phyloP scores from a whole-genome alignment of 2,113 vertebrate species.

The Genyomyrus donnyi region DNA sequence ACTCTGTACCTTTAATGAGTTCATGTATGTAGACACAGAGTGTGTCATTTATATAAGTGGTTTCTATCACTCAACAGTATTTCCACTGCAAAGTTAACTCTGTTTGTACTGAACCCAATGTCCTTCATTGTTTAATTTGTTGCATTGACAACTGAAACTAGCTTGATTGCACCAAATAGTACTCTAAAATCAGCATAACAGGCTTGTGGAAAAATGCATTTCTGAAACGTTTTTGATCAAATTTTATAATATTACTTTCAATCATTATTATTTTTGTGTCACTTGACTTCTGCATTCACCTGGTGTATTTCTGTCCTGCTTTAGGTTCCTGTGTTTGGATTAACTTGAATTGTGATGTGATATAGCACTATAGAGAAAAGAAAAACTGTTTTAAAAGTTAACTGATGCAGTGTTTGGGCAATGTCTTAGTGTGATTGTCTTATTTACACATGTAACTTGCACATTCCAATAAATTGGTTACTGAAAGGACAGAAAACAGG shows the following conservation, averaged over 20 bases:
- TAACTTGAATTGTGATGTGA: background rate
- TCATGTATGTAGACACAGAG: background rate
- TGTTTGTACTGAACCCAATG: background rate
- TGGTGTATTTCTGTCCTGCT: background rate
- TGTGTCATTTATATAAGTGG: background rate
- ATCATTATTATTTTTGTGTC: background rate
- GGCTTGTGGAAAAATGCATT: background rate
- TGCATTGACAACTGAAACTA: background rate
- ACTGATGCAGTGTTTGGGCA: background rate
- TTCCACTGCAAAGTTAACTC: background rate
- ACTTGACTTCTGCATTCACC: background rate
- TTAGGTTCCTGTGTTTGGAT: background rate
- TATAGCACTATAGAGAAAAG: background rate
- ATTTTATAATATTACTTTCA: background rate
- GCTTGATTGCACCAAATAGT: background rate
- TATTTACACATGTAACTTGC: background rate
- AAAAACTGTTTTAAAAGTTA: background rate
- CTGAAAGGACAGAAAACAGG: background rate
- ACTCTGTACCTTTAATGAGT: background rate
- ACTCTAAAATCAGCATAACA: background rate
- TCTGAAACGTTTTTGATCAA: background rate
- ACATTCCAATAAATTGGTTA: background rate
- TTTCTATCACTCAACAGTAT: background rate
- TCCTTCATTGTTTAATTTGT: background rate
- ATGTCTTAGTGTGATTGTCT: background rate